Evolutionary conservation across 2,797 vertebrate genomes (phyloP), one percentile per base, ranked within the genome.

Genomic region (Bradypodion ventrale): DNA sequence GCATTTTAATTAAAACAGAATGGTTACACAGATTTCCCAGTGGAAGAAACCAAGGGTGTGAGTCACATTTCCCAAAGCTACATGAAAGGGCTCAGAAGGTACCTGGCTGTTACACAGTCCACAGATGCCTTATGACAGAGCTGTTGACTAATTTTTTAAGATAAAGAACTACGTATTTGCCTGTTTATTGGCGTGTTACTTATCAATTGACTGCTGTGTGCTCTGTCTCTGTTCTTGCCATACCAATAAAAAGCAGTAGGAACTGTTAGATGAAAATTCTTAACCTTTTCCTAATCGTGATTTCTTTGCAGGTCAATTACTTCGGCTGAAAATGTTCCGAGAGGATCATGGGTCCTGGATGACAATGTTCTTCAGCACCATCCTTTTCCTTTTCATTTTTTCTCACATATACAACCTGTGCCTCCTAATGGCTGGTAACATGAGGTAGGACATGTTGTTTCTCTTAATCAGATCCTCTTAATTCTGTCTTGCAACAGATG

Each of bases 331-430:
- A 95, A 98, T 99, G 98, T 99, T 99, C 94, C 97, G 97, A 60
- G 97, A 99, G 91, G 98, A 99, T 91, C 98, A 99, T 1, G 98
- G 98, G 78, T 99, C 98, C 46, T 99, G 98, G 98, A 99, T 99
- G 98, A 99, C 98, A 0, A 99, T 99, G 98, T 98, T 99, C 96
- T 99, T 99, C 97, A 99, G 97, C 95, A 97, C 97, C 80, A 98
- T 99, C 93, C 97, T 99, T 94, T 98, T 98, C 93, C 97, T 99
- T 92, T 99, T 99, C 96, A 97, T 99, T 94, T 99, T 99, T 96
- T 99, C 98, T 88, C 97, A 99, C 91, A 97, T 99, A 92, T 99
- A 99, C 95, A 99, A 99, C 94, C 96, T 98, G 49, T 94, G 97
- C 90, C 97, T 99, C 92, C 96, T 99, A 88, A 97, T 98, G 96